Evolutionary conservation across 2,888 invertebrate genomes (phyloP), one percentile per base, ranked within the genome.

Genomic region (Philereme transversata): DNA sequence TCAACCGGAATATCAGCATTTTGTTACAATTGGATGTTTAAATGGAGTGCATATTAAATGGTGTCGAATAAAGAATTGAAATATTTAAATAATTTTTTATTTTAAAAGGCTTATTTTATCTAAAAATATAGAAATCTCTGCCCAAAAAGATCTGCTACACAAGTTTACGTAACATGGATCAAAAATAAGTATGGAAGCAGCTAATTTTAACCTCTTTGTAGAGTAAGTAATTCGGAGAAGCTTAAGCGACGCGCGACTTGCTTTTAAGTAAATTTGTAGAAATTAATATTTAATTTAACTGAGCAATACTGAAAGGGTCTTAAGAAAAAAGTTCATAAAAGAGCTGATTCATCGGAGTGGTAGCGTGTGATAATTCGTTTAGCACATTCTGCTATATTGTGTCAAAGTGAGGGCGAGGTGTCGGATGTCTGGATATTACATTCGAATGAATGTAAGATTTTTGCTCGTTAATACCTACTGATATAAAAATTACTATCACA

Each of bases 11-110:
- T 34, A 78, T 83, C 74, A 77, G 78, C 91, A 91, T 92, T 92
- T 92, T 92, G 91, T 92, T 92, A 90, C 91, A 90, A 90, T 88
- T 86, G 87, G 90, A 87, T 84, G 82, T 88, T 78, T 84, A 83
- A 82, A 84, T 86, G 86, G 85, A 89, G 79, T 88, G 83, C 87
- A 88, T 90, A 87, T 84, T 87, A 22, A 22, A 88, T 85, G 84
- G 85, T 90, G 91, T 92, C 89, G 77, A 90, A 90, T 92, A 92
- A 91, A 87, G 74, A 82, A 82, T 82, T 84, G 77, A 81, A 81
- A 79, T 58, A 55, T 48, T 41, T 11, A 73, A 71, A 63, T 69
- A 60, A 33, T 53, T 50, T 57, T 35, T 70, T 69, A 68, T 56
- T 65, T 59, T 61, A 7, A 4, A 40, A 41, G 3, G 1, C 33